A percentile compares a stretch with the other conserved stretches of the same genome.
These are phyloP conservation scores for Chondrosia reniformis DNA, from an alignment of 37 sponge, comb jelly and placozoan species.

Conservation along the genomic window DNA sequence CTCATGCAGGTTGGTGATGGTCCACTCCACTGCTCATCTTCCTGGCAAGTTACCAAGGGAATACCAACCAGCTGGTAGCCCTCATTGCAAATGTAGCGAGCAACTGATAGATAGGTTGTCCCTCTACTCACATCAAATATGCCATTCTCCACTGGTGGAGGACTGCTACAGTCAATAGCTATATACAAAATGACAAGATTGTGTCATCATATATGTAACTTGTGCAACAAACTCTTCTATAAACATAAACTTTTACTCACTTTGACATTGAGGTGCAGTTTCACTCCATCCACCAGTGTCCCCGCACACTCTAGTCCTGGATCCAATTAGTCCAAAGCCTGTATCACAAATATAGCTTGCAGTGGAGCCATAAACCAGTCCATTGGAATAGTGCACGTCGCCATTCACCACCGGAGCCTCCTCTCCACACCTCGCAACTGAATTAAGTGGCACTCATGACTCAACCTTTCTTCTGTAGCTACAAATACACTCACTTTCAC, in stretches of 20 bases:
- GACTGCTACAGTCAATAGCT: not conserved
- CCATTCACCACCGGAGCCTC: not conserved
- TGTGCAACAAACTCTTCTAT: too few species aligned
- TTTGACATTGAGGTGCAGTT: too few species aligned
- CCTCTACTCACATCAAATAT: not conserved
- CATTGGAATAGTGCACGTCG: not conserved
- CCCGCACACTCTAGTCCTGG: not conserved
- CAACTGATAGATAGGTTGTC: slow-evolving; percentile 11
- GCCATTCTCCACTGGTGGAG: not conserved
- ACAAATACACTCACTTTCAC: not conserved
- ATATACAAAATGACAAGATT: too few species aligned
- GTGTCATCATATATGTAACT: too few species aligned
- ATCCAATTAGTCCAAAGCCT: not conserved
- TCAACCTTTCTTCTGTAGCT: too few species aligned
- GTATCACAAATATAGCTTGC: not conserved
- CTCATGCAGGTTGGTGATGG: slow-evolving; percentile 11
- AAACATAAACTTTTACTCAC: too few species aligned
- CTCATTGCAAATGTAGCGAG: slow-evolving; percentile 1
- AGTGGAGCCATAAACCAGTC: not conserved
- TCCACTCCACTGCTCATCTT: slow-evolving; percentile 12
- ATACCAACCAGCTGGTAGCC: not conserved
- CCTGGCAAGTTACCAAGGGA: not conserved
- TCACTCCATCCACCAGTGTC: too few species aligned
- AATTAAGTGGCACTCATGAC: too few species aligned
- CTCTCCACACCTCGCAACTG: too few species aligned